Evolutionary conservation across 1,140 invertebrate genomes (phyloP), one percentile per base, ranked within the genome.

Genomic region (Dendroctonus valens): DNA sequence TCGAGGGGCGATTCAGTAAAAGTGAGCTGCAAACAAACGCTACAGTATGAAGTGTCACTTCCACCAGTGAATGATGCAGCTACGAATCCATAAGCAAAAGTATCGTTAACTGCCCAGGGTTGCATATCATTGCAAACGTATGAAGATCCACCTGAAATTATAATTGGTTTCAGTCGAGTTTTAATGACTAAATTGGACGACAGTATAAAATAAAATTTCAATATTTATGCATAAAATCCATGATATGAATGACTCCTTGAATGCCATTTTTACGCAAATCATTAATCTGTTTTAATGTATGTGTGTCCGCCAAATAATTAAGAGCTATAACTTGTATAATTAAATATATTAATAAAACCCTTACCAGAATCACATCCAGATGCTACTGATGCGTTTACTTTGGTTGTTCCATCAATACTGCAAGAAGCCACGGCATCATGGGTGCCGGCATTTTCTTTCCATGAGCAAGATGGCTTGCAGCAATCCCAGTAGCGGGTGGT

Each of bases 401-500:
- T 41, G 12, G 59, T 70, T 11, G 48, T 64, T 15, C 68, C 68
- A 40, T 70, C 64, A 14, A 41, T 49, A 5, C 41, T 26, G 40
- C 68, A 70, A 0, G 68, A 61, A 6, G 41, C 3, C 9, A 67
- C 68, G 6, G 68, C 59, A 12, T 15, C 49, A 7, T 41, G 41
- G 26, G 6, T 49, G 8, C 40, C 44, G 11, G 67, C 53, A 15
- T 67, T 62, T 42, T 62, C 64, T 37, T 59, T 53, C 59, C 59
- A 69, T 0, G 63, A 15, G 42, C 69, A 70, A 7, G 64, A 58
- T n/a, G 65, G 65, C 39, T 70, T 70, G 41, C 69, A 70, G 40
- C 69, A 70, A 40, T 70, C 69, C 69, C 69, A 70, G 42, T 70
- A 70, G 8, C 69, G 44, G 5, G 65, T 70, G 8, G 69, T 70